These are phyloP conservation scores for Heliopora coerulea DNA, from an alignment of 92 coral and sea anemone genomes.

Conservation along the genomic window DNA sequence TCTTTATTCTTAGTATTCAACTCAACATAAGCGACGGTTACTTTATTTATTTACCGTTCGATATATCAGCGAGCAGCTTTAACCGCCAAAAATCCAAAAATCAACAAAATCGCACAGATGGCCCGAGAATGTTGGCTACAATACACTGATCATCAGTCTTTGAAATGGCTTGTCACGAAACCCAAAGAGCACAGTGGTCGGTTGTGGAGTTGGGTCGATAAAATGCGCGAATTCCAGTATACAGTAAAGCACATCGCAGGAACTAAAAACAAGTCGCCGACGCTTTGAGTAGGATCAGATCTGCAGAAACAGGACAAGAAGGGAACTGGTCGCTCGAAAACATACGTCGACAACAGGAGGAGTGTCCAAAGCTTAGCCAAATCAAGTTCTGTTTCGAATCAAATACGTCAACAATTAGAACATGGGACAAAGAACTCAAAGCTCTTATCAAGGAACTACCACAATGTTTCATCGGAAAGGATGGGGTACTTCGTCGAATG, in stretches of 20 bases:
- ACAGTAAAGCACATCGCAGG: conserved; percentile 57
- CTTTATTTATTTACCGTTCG: too few relatives aligned
- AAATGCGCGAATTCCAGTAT: conserved; percentile 61
- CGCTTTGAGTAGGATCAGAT: conserved; percentile 50
- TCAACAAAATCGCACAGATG: too few relatives aligned
- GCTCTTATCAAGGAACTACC: conserved; percentile 29
- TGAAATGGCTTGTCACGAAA: conserved; percentile 20
- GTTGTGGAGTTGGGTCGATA: conserved; percentile 60
- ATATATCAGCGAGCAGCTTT: too few relatives aligned
- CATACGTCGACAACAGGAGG: conserved; percentile 45
- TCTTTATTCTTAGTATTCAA: too few relatives aligned
- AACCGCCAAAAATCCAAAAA: too few relatives aligned
- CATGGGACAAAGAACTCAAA: conserved; percentile 30
- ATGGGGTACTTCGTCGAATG: conserved; percentile 37
- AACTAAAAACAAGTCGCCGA: conserved; percentile 53
- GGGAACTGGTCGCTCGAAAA: conserved; percentile 49
- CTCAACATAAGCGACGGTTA: too few relatives aligned
- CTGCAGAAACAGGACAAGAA: conserved; percentile 3
- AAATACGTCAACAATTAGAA: conserved; percentile 15
- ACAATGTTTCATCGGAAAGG: conserved; percentile 24
- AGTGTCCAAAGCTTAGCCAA: conserved; percentile 40
- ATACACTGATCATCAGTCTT: conserved; percentile 46
- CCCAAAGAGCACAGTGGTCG: conserved; percentile 56
- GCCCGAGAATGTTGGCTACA: too few relatives aligned
- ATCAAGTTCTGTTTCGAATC: conserved; percentile 43